Conservation (phyloP, 2,113 vertebrate genomes). For the Neoarius graeffei region DNA sequence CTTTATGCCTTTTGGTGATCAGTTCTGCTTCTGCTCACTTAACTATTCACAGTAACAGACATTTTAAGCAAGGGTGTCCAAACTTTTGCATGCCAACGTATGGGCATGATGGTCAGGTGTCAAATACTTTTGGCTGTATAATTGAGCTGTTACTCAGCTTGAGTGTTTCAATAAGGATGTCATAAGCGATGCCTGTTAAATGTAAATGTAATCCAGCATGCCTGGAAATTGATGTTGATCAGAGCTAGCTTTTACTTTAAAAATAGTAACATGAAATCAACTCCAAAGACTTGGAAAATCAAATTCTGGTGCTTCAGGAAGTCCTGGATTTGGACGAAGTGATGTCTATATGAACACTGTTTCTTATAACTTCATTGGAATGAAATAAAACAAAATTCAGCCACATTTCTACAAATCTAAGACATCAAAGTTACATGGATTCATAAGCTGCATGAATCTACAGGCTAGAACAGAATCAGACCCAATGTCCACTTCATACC, state of each 20-base stretch:
- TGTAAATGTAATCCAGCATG: neutral
- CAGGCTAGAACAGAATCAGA: too few relatives aligned
- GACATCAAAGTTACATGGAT: neutral
- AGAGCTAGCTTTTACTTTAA: neutral
- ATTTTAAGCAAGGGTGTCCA: too few relatives aligned
- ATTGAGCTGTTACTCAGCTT: neutral
- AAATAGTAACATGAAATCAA: too few relatives aligned
- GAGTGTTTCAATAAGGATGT: neutral
- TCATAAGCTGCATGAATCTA: neutral
- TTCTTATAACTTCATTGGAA: neutral
- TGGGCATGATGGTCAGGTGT: neutral
- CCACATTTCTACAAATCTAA: too few relatives aligned
- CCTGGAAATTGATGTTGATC: neutral
- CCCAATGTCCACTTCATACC: too few relatives aligned
- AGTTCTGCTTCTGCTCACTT: too few relatives aligned
- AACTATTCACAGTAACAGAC: too few relatives aligned
- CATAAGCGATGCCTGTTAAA: neutral
- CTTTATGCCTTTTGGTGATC: too few relatives aligned
- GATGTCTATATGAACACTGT: neutral
- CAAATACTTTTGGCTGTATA: neutral
- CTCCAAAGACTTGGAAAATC: too few relatives aligned
- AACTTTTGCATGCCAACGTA: neutral
- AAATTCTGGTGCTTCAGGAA: neutral
- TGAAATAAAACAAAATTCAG: neutral
- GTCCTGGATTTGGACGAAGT: neutral